Evolutionary conservation across 37 sponge, comb jelly and placozoan species (phyloP), one percentile per base, ranked within the genome.

Genomic region (Aplysina aerophoba): DNA sequence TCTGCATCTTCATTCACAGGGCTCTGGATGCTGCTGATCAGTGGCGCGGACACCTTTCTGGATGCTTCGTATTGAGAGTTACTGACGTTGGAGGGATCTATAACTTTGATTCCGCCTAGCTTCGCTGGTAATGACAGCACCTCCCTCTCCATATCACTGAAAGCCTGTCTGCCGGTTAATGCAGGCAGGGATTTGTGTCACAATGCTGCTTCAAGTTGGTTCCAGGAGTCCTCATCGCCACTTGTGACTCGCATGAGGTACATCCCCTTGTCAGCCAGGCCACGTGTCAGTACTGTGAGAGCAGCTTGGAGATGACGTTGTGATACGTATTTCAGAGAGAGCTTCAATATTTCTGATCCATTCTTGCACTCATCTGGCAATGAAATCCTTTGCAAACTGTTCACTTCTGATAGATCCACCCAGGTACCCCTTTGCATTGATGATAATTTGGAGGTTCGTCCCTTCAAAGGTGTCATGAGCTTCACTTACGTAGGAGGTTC

Each of bases 191-290:
- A 62, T 11, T 62, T 62, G 12, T 62, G 28, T 62, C 64, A 11
- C 11, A 62, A 62, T 14, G 12, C 64, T 62, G 64, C 12, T 62
- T 62, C 64, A 3, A 62, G 64, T 13, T 62, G 64, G 11, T 62
- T 62, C 63, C 63, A 62, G 27, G 27, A 27, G 4, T 62, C 12
- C 4, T 25, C 63, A 14, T 62, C 63, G 11, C 11, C 63, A 62
- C 63, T 62, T 62, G 63, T 62, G 63, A 62, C 63, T 62, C 63
- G n/a, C 63, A 62, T n/a, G n/a, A n/a, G n/a, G n/a, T n/a, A n/a
- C n/a, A n/a, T n/a, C n/a, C n/a, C n/a, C 27, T 62, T 62, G 27
- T 14, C 27, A 3, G 63, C 63, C 12, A 11, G 12, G 12, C 63
- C 63, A 14, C 27, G n/a, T 14, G 12, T 62, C 25, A 62, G 63